Evolutionary conservation across 2,888 invertebrate species (phyloP).

Genomic region (Ecdyonurus torrentis): DNA sequence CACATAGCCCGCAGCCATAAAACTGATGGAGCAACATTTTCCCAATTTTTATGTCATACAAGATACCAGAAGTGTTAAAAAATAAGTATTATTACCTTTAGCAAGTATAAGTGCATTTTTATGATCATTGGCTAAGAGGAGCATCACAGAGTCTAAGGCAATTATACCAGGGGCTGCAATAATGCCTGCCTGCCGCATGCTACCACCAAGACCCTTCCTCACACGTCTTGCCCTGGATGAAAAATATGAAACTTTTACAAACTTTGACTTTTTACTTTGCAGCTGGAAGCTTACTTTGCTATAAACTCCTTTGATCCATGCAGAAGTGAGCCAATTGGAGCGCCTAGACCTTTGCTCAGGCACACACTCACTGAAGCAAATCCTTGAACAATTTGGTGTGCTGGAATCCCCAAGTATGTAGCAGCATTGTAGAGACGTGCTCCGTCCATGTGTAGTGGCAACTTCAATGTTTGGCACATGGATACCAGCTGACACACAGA

Average conservation of each 20-base stretch:
- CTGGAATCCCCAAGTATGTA: conserved; percentile 42
- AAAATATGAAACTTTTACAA: not conserved
- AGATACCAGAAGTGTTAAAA: too few species aligned
- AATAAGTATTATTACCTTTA: too few species aligned
- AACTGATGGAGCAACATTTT: too few species aligned
- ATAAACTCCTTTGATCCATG: conserved; percentile 49
- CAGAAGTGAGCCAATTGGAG: conserved; percentile 75
- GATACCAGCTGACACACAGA: conserved; percentile 29
- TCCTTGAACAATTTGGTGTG: conserved; percentile 44
- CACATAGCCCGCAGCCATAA: too few species aligned
- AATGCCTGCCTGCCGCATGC: conserved; percentile 83
- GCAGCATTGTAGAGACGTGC: conserved; percentile 84
- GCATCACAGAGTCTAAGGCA: conserved; percentile 54
- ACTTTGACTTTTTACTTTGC: not conserved
- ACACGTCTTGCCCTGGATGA: conserved; percentile 50
- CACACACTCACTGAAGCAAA: conserved; percentile 76
- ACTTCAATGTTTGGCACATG: conserved; percentile 41
- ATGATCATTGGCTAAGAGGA: conserved; percentile 59
- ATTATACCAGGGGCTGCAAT: conserved; percentile 79
- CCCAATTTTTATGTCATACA: too few species aligned
- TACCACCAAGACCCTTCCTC: conserved; percentile 83
- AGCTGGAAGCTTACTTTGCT: conserved; percentile 35
- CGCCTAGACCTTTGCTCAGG: conserved; percentile 80
- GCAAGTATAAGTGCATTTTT: conserved; percentile 46
- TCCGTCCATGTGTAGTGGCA: conserved; percentile 83